These are phyloP conservation scores for Solenopsis fugax DNA, from an alignment of 1,140 invertebrate genomes.

Conservation along the genomic window DNA sequence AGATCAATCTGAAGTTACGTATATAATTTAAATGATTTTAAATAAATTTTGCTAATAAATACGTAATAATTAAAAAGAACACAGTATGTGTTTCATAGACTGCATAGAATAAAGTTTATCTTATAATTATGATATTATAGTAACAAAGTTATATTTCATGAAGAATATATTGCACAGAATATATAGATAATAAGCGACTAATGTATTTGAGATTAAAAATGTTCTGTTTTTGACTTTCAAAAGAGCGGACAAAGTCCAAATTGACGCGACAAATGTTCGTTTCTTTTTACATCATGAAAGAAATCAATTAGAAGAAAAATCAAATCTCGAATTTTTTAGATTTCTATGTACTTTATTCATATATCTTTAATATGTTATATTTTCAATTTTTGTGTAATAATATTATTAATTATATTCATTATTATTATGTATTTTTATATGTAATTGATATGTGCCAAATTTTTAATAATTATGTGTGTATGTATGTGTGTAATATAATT, in stretches of 20 bases:
- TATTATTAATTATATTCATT: slow-evolving; percentile 16
- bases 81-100: background rate
- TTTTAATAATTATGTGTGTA: slow-evolving; percentile 12
- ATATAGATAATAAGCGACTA: background rate
- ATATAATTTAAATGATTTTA: background rate
- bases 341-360: background rate
- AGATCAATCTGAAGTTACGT: background rate
- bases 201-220: slow-evolving; percentile 11
- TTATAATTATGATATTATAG: background rate
- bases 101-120: slow-evolving; percentile 19
- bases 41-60: background rate
- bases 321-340: background rate
- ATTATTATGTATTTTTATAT: slow-evolving; percentile 4
- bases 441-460: slow-evolving; percentile 61
- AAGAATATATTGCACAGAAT: background rate
- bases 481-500: background rate
- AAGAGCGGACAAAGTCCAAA: background rate
- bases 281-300: background rate
- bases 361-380: background rate
- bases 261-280: background rate
- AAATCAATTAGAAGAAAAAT: background rate
- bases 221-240: background rate
- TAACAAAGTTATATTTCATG: background rate
- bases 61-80: background rate
- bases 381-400: slow-evolving; percentile 11